Evolutionary conservation across 2,888 invertebrate genomes (phyloP), one percentile per base, ranked within the genome.

Genomic region (Drosophila kuntzei): DNA sequence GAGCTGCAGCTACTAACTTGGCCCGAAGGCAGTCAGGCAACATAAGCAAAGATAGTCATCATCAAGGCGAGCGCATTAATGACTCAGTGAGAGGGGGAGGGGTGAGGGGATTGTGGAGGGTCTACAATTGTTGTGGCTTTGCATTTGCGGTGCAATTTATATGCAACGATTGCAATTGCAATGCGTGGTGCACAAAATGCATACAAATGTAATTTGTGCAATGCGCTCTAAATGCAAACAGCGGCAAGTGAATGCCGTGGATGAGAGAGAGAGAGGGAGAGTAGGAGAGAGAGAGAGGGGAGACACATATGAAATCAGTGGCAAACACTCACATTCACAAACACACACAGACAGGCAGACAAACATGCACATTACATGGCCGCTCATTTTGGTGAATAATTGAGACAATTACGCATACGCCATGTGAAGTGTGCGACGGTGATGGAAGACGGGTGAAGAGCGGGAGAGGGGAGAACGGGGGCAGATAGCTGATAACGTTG

Each of bases 131-230:
- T 79, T 85, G 83, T 79, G 88, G 88, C 82, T 82, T 72, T 82
- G 78, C 88, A 83, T 83, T 83, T 83, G 88, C 66, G 75, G 83
- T 59, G 78, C 83, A 83, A 83, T 83, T 83, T 83, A 83, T 83
- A 83, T 83, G 88, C 83, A 83, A 67, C 86, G 83, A 83, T 83
- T 87, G 88, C 83, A 86, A 87, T 85, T 83, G 88, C 88, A 87
- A 74, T 82, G 82, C 82, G 88, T 87, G 88, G 61, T 69, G 84
- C 88, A 72, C 88, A 79, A 87, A 83, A 87, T 72, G 88, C 83
- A 83, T 83, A 87, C 83, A 83, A 87, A 83, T 87, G 88, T 77
- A 83, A 83, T 83, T 83, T 83, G 88, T 77, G 80, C 78, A 66
- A 41, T 44, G 76, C 73, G 76, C 71, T 71, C 66, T 76, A 69